phyloP scores from a whole-genome alignment of 2,113 vertebrate species.

The Elachura formosa region DNA sequence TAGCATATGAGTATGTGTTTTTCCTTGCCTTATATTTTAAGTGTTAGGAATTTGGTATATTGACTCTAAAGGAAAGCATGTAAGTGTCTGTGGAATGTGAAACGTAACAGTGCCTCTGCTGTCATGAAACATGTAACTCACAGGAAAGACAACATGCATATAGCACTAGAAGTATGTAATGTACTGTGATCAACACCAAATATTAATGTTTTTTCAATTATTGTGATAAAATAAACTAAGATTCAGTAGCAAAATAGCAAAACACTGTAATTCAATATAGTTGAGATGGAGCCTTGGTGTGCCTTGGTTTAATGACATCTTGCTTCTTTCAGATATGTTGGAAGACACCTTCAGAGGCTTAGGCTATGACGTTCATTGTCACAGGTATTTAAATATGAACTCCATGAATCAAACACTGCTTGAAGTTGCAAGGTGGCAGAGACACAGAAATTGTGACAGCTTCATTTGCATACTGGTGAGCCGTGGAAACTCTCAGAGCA shows the following conservation, averaged over 20 bases:
- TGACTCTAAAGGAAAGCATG: neutral
- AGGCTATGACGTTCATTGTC: slow-evolving; percentile 68
- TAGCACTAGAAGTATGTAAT: neutral
- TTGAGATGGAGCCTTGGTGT: neutral
- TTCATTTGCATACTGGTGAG: slow-evolving; percentile 87
- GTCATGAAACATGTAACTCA: neutral
- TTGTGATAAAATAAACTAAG: neutral
- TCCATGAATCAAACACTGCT: slow-evolving; percentile 41
- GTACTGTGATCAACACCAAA: neutral
- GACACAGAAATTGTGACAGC: slow-evolving; percentile 67
- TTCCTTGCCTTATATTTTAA: neutral
- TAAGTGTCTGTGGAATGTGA: neutral
- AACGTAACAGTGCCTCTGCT: neutral
- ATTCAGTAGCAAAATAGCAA: neutral
- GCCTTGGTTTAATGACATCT: neutral
- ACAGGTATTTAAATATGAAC: slow-evolving; percentile 39
- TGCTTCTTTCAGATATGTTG: slow-evolving; percentile 72
- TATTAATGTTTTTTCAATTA: neutral
- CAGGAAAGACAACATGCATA: neutral
- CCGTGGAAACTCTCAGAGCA: slow-evolving; percentile 64
- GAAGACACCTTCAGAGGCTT: slow-evolving; percentile 74
- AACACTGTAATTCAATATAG: neutral
- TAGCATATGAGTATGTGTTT: neutral
- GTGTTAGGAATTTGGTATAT: neutral
- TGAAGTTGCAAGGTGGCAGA: slow-evolving; percentile 19